A percentile compares a stretch with the other conserved stretches of the same genome.
phyloP scores from a whole-genome alignment of 2,888 invertebrate species.

The Leptinotarsa peninsularis region DNA sequence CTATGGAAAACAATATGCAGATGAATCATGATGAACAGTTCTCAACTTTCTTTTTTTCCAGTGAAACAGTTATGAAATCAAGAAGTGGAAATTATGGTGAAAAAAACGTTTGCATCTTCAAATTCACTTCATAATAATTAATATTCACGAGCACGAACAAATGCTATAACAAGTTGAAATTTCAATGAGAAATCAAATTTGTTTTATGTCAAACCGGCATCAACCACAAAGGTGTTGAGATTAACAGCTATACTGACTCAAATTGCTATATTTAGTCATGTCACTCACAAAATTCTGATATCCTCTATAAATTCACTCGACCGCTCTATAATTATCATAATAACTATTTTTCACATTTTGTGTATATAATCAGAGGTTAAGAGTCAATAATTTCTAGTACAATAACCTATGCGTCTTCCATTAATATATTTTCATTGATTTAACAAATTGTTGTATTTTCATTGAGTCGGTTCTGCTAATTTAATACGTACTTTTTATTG shows the following conservation, averaged over 20 bases:
- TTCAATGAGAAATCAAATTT: constrained; percentile 11
- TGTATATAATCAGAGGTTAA: constrained; percentile 48
- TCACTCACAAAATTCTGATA: constrained; percentile 47
- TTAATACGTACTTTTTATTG: background rate
- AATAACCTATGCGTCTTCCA: constrained; percentile 27
- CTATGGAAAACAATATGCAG: too few relatives aligned
- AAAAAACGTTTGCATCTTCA: constrained; percentile 6
- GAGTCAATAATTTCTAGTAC: constrained; percentile 42
- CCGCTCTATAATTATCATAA: constrained; percentile 56
- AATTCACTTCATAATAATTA: background rate
- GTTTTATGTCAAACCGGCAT: constrained; percentile 13
- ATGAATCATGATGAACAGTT: background rate
- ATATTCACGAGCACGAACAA: constrained; percentile 10
- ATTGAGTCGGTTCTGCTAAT: background rate
- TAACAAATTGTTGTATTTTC: background rate
- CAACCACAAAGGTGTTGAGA: constrained; percentile 45
- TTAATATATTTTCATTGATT: constrained; percentile 4
- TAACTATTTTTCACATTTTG: constrained; percentile 52
- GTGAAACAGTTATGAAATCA: background rate
- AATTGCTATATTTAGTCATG: constrained; percentile 50
- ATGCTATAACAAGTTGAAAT: background rate
- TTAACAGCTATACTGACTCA: constrained; percentile 41
- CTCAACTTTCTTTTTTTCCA: background rate
- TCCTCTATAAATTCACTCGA: constrained; percentile 35
- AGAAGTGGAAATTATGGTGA: background rate